Percentiles rank a stretch among this genome's conserved stretches.
Evolutionary conservation across 2,113 vertebrate genomes (phyloP).

Genomic region (Pungitius pungitius): DNA sequence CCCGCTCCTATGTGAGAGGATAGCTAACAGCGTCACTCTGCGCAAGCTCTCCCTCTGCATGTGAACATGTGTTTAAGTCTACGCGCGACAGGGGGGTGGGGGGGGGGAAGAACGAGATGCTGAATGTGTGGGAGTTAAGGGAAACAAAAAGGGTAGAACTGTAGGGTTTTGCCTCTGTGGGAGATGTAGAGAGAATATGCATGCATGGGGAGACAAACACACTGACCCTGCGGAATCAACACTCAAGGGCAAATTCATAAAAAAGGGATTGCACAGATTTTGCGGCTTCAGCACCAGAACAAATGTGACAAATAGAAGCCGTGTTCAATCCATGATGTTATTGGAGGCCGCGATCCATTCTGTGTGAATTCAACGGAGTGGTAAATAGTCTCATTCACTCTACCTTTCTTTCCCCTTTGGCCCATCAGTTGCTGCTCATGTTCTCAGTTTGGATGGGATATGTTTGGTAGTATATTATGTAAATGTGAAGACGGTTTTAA

Average conservation of each 20-base stretch:
- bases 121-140: slow-evolving; percentile 15
- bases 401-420: slow-evolving; percentile 8
- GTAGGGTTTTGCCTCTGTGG: slow-evolving; percentile 10
- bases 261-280: background rate
- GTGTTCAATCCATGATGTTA: background rate
- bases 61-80: slow-evolving; percentile 55
- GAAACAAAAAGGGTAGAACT: slow-evolving; percentile 1
- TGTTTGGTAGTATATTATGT: slow-evolving; percentile 40
- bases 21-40: slow-evolving; percentile 60
- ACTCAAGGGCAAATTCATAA: background rate
- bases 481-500: slow-evolving; percentile 58
- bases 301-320: background rate
- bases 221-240: slow-evolving; percentile 29
- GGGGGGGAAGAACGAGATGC: slow-evolving; percentile 6
- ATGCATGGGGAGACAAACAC: slow-evolving; percentile 25
- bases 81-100: slow-evolving; percentile 43
- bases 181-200: slow-evolving; percentile 4
- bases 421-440: slow-evolving; percentile 6
- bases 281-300: background rate
- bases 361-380: background rate
- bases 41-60: slow-evolving; percentile 27
- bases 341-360: background rate
- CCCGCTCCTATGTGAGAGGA: slow-evolving; percentile 69
- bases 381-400: slow-evolving; percentile 28
- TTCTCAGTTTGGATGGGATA: slow-evolving; percentile 15